phyloP scores from a whole-genome alignment of 2,888 invertebrate species.

The Melanostoma mellinum region DNA sequence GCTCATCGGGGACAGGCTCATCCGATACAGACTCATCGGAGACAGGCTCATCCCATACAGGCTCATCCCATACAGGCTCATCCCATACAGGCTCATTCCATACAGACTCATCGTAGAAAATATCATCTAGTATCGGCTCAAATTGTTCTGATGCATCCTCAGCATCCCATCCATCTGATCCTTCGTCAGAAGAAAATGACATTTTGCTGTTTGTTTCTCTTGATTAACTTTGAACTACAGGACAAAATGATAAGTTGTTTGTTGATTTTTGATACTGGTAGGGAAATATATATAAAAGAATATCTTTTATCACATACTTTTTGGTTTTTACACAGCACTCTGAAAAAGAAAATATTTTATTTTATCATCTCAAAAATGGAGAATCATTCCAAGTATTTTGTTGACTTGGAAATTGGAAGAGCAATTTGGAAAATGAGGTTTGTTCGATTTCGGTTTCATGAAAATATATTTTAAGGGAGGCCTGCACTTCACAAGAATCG shows the following conservation, averaged over 20 bases:
- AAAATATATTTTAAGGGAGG: neutral
- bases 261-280: neutral
- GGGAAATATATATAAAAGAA: neutral
- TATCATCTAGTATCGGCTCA: slow-evolving; percentile 41
- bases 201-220: slow-evolving; percentile 3
- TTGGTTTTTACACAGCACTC: slow-evolving; percentile 2
- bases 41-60: too few species aligned
- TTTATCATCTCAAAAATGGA: neutral
- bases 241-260: neutral
- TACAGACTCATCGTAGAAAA: slow-evolving; percentile 4
- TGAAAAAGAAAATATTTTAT: slow-evolving; percentile 3
- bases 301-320: neutral
- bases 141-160: slow-evolving; percentile 45
- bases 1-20: too few species aligned
- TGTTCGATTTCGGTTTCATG: slow-evolving; percentile 8
- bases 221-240: neutral
- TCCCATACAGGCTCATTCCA: too few species aligned
- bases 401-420: slow-evolving; percentile 28
- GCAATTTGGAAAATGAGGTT: slow-evolving; percentile 12
- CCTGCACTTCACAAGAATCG: too few species aligned
- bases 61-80: too few species aligned
- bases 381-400: slow-evolving; percentile 17
- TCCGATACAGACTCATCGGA: too few species aligned
- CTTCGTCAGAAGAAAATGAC: slow-evolving; percentile 51
- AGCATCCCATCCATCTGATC: slow-evolving; percentile 48